phyloP scores from a whole-genome alignment of 1,140 invertebrate genomes.

The Temnothorax longispinosus region DNA sequence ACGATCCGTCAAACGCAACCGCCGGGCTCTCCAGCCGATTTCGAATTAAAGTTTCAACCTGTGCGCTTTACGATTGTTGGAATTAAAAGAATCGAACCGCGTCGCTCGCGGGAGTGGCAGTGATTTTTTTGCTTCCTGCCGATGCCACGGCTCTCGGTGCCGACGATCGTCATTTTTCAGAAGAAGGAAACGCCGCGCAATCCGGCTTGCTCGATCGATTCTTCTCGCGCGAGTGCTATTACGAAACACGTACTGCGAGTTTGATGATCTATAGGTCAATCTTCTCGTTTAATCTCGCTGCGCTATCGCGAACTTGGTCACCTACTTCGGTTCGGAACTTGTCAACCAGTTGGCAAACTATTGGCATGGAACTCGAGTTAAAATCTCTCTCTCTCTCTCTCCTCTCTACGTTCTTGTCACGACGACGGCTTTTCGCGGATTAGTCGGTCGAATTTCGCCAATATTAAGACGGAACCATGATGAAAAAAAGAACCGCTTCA shows the following conservation, averaged over 20 bases:
- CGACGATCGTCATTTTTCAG: conserved; percentile 43
- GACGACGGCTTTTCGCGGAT: conserved; percentile 16
- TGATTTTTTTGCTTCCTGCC: conserved; percentile 21
- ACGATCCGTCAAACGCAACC: conserved; percentile 66
- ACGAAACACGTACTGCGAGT: conserved; percentile 50
- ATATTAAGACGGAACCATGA: conserved; percentile 6
- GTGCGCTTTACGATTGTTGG: conserved; percentile 36
- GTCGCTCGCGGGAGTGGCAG: background rate
- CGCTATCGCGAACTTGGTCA: conserved; percentile 65
- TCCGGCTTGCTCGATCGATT: conserved; percentile 26
- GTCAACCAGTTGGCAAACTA: conserved; percentile 73
- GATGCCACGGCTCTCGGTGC: background rate
- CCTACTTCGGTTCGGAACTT: conserved; percentile 68
- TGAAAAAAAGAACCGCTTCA: conserved; percentile 51
- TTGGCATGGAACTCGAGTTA: conserved; percentile 26
- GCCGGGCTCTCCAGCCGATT: conserved; percentile 8
- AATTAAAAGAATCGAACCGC: conserved; percentile 41
- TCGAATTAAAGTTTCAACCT: conserved; percentile 52
- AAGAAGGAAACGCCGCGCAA: conserved; percentile 24
- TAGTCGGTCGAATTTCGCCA: conserved; percentile 61
- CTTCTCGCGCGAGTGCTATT: conserved; percentile 34
- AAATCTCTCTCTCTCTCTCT: conserved; percentile 35
- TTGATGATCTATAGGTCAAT: conserved; percentile 58
- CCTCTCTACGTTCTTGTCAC: background rate
- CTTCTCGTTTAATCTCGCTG: conserved; percentile 51